Evolutionary conservation across 2,888 invertebrate species (phyloP).

Genomic region (Caenorhabditis drosophilae): DNA sequence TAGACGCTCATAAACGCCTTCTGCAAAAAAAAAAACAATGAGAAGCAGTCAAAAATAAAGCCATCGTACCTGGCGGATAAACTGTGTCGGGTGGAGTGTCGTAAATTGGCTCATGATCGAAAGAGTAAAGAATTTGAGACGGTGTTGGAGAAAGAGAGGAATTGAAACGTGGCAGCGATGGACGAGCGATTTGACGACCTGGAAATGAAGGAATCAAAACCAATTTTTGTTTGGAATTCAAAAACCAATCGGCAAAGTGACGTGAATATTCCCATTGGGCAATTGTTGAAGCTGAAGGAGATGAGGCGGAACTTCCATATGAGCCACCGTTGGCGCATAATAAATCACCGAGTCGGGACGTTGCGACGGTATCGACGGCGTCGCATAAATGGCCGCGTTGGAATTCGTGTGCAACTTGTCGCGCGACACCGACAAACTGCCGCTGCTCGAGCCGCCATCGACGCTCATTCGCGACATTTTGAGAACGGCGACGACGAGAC

Average conservation of each 20-base stretch:
- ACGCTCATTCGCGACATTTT: conserved; percentile 25
- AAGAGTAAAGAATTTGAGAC: conserved; percentile 59
- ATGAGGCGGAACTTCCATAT: conserved; percentile 58
- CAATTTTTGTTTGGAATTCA: not conserved
- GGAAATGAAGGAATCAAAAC: not conserved
- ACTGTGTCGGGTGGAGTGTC: conserved; percentile 58
- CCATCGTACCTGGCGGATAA: conserved; percentile 8
- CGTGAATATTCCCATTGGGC: conserved; percentile 63
- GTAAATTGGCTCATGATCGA: conserved; percentile 64
- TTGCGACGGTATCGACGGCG: conserved; percentile 41
- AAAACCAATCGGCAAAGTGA: conserved; percentile 54
- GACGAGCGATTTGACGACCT: conserved; percentile 44
- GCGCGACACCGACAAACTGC: conserved; percentile 24
- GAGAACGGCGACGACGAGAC: conserved; percentile 45
- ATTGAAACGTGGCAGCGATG: conserved; percentile 45
- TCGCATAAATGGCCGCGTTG: conserved; percentile 52
- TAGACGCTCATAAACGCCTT: conserved; percentile 39
- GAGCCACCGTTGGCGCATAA: conserved; percentile 50
- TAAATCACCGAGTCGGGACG: conserved; percentile 52
- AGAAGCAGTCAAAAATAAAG: not conserved
- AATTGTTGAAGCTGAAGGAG: conserved; percentile 57
- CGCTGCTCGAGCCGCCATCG: not conserved
- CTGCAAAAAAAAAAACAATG: conserved; percentile 9
- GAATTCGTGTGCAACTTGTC: conserved; percentile 38
- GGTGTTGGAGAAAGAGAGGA: conserved; percentile 50